These are phyloP conservation scores for Brachionus sp. DNA, from an alignment of 1,140 invertebrate species.

Conservation along the genomic window DNA sequence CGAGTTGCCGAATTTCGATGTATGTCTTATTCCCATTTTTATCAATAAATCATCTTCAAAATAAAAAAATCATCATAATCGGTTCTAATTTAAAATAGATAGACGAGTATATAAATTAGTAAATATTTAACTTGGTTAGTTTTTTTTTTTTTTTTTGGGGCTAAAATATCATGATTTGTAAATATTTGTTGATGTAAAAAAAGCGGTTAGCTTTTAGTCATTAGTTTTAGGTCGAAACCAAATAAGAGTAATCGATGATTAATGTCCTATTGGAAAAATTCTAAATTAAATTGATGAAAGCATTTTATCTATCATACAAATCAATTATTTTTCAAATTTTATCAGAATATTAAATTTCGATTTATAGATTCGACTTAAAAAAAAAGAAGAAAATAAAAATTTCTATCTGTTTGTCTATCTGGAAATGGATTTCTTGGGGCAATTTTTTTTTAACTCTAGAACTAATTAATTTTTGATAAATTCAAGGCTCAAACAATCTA, in stretches of 20 bases:
- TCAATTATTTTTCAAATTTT: not conserved
- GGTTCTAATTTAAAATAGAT: not conserved
- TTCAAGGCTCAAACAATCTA: not conserved
- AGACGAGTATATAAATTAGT: not conserved
- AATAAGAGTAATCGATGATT: not conserved
- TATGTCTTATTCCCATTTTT: conserved; percentile 16
- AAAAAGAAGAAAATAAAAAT: not conserved
- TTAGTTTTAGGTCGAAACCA: not conserved
- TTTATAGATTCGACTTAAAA: not conserved
- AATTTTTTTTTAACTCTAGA: not conserved
- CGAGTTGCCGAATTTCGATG: not conserved
- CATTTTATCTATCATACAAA: not conserved
- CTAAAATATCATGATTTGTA: conserved; percentile 3
- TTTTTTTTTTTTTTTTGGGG: not conserved
- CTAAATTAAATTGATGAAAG: not conserved
- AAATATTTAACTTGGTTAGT: not conserved
- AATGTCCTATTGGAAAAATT: not conserved
- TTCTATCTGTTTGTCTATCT: not conserved
- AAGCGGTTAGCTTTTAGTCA: not conserved
- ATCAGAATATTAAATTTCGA: conserved; percentile 10
- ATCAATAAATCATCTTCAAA: not conserved
- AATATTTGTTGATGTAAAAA: conserved; percentile 10
- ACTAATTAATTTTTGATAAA: not conserved
- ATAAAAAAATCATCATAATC: not conserved
- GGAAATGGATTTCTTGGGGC: not conserved